phyloP scores from a whole-genome alignment of 37 sponge, comb jelly and placozoan genomes.

The Halisarca cf. caerulea region DNA sequence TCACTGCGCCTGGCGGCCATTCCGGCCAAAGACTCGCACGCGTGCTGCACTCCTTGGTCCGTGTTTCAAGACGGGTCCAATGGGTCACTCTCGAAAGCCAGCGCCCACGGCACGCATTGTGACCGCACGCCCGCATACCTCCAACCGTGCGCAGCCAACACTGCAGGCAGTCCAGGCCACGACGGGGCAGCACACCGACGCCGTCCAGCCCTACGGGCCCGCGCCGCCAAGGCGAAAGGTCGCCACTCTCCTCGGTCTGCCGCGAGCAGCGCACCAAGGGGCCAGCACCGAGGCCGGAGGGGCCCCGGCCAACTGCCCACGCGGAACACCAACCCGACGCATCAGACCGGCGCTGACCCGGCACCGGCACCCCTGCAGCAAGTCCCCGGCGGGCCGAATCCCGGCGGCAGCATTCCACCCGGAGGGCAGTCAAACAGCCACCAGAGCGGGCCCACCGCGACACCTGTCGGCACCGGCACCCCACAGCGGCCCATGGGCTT shows the following conservation, averaged over 20 bases:
- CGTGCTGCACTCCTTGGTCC: conserved; percentile 85
- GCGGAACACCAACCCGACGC: not conserved
- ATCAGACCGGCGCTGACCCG: not conserved
- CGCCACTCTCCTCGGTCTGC: too few relatives aligned
- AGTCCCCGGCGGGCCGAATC: too few relatives aligned
- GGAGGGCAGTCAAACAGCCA: too few relatives aligned
- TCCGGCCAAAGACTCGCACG: conserved; percentile 72
- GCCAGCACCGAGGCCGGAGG: not conserved
- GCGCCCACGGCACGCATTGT: conserved; percentile 25
- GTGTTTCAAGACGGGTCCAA: conserved; percentile 82
- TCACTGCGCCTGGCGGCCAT: conserved; percentile 52
- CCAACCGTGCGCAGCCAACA: not conserved
- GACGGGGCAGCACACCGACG: not conserved
- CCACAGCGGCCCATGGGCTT: too few relatives aligned
- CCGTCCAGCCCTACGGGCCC: conserved; percentile 34
- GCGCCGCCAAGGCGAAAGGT: not conserved
- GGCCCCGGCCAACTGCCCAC: not conserved
- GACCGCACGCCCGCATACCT: conserved; percentile 31
- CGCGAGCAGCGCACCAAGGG: too few relatives aligned
- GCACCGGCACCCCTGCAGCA: too few relatives aligned
- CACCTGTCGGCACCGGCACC: too few relatives aligned
- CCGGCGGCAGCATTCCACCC: not conserved
- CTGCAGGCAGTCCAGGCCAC: conserved; percentile 27
- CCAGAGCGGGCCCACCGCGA: too few relatives aligned
- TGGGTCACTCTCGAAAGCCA: conserved; percentile 32